Conservation (phyloP, 2,888 invertebrate genomes). For the Megalurothrips usitatus region DNA sequence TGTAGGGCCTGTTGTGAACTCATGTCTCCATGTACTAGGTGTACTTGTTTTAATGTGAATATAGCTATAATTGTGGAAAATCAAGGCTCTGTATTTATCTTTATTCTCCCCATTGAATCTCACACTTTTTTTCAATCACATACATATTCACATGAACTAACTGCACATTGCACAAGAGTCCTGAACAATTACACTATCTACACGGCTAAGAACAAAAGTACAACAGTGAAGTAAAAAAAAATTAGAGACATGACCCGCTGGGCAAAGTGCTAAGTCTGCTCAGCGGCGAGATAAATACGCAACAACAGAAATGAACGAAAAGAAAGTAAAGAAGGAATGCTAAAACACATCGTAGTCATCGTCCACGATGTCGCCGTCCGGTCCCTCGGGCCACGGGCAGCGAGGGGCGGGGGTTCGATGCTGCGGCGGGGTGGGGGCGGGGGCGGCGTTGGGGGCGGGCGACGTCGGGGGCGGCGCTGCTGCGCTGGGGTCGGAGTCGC, state of each 20-base stretch:
- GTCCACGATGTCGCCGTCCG: not conserved
- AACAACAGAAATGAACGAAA: not conserved
- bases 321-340: not conserved
- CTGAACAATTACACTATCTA: too few species aligned
- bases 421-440: not conserved
- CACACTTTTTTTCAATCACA: too few species aligned
- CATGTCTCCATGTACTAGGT: constrained; percentile 19
- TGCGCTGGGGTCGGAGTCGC: not conserved
- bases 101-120: not conserved
- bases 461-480: not conserved
- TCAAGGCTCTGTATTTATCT: not conserved
- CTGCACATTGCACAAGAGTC: too few species aligned
- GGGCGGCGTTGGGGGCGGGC: not conserved
- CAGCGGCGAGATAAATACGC: too few species aligned
- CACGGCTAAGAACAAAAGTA: too few species aligned
- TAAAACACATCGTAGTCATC: constrained; percentile 13
- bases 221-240: too few species aligned
- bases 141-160: too few species aligned
- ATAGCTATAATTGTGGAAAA: constrained; percentile 14
- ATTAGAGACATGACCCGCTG: too few species aligned
- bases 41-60: constrained; percentile 23
- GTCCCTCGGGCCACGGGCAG: not conserved
- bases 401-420: not conserved
- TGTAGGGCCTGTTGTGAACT: constrained; percentile 23
- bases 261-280: too few species aligned